phyloP scores from a whole-genome alignment of 1,140 invertebrate species.

The Saccostrea cuccullata region DNA sequence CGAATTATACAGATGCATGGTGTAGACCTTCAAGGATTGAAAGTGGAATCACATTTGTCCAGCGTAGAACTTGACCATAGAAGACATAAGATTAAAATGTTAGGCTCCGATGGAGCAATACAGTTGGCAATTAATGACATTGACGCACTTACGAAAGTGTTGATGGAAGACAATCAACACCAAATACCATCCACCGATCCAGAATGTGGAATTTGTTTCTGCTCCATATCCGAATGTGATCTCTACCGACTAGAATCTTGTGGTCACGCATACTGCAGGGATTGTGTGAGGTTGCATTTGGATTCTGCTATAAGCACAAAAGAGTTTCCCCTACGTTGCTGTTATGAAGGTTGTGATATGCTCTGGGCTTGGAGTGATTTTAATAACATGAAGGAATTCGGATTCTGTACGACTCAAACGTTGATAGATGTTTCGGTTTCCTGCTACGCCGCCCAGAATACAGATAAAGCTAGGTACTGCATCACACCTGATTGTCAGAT shows the following conservation, averaged over 20 bases:
- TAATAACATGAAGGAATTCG: slow-evolving; percentile 41
- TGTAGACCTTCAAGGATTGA: slow-evolving; percentile 55
- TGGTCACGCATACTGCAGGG: slow-evolving; percentile 72
- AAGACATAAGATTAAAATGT: slow-evolving; percentile 60
- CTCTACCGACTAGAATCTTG: slow-evolving; percentile 70
- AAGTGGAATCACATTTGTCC: slow-evolving; percentile 42
- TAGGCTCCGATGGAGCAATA: slow-evolving; percentile 60
- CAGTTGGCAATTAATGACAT: slow-evolving; percentile 51
- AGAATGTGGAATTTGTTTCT: slow-evolving; percentile 72
- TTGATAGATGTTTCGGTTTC: slow-evolving; percentile 58
- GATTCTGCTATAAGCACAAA: slow-evolving; percentile 48
- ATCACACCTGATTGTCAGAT: slow-evolving; percentile 69
- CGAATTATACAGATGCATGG: slow-evolving; percentile 60
- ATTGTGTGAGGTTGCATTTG: slow-evolving; percentile 64
- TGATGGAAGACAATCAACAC: not conserved
- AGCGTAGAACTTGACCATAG: slow-evolving; percentile 58
- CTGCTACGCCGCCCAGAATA: slow-evolving; percentile 58
- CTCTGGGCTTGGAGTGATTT: slow-evolving; percentile 64
- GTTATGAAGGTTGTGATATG: slow-evolving; percentile 63
- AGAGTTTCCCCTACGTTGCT: slow-evolving; percentile 67
- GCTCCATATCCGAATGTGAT: slow-evolving; percentile 60
- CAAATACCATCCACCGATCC: slow-evolving; percentile 33
- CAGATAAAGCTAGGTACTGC: slow-evolving; percentile 63
- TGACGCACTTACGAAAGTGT: slow-evolving; percentile 45
- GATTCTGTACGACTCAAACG: slow-evolving; percentile 43